Conservation (phyloP, 1,140 invertebrate genomes). For the Cotesia glomerata region DNA sequence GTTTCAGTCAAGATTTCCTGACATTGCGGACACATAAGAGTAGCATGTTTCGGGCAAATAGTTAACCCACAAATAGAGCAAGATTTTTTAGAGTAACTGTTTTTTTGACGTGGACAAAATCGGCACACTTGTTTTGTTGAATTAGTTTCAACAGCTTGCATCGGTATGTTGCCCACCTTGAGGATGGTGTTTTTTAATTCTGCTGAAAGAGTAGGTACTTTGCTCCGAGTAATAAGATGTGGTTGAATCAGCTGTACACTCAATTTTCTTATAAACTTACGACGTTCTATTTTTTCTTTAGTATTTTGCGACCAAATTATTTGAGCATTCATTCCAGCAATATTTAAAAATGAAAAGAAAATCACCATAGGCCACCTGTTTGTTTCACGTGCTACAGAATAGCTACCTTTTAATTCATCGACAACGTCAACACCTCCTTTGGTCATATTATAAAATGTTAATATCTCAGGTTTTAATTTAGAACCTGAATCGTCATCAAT, state of each 20-base stretch:
- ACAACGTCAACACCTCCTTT: conserved; percentile 50
- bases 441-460: conserved; percentile 40
- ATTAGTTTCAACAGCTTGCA: not conserved
- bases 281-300: not conserved
- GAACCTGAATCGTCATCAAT: conserved; percentile 9
- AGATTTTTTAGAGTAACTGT: not conserved
- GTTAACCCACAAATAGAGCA: not conserved
- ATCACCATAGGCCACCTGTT: conserved; percentile 47
- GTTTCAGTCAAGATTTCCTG: not conserved
- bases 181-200: not conserved
- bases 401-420: conserved; percentile 44
- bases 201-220: not conserved
- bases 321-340: conserved; percentile 26
- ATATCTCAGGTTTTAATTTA: conserved; percentile 51
- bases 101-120: conserved; percentile 9
- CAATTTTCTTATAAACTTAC: conserved; percentile 3
- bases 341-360: conserved; percentile 45
- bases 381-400: conserved; percentile 39
- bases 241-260: not conserved
- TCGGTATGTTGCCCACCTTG: not conserved
- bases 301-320: conserved; percentile 13
- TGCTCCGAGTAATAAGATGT: not conserved
- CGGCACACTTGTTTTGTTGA: not conserved
- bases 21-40: not conserved
- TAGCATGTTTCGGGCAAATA: not conserved